phyloP scores from a whole-genome alignment of 2,888 invertebrate species.

The Lathronympha strigana region DNA sequence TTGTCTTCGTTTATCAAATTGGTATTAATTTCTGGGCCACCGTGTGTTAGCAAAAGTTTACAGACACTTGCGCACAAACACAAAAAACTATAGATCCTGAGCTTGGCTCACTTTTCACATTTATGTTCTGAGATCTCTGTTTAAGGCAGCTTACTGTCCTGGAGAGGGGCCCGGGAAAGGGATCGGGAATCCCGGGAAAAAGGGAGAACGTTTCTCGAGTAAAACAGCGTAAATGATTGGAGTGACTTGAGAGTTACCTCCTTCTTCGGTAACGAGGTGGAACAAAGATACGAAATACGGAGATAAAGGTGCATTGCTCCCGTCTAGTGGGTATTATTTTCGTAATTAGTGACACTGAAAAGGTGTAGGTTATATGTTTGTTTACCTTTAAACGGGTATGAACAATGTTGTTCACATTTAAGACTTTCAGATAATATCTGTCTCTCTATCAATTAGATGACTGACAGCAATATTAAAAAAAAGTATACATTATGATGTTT shows the following conservation, averaged over 20 bases:
- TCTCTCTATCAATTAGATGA: too few species aligned
- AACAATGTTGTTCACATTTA: too few species aligned
- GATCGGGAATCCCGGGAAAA: slow-evolving; percentile 42
- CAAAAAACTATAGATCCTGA: not conserved
- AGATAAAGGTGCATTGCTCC: slow-evolving; percentile 36
- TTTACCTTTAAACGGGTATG: not conserved
- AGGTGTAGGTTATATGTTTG: not conserved
- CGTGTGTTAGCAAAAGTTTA: too few species aligned
- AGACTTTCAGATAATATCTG: too few species aligned
- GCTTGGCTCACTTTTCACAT: slow-evolving; percentile 9
- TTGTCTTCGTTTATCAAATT: too few species aligned
- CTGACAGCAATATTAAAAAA: too few species aligned
- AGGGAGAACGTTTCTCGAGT: not conserved
- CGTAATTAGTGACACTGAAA: slow-evolving; percentile 27
- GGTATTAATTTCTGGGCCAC: too few species aligned
- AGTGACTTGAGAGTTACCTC: slow-evolving; percentile 10
- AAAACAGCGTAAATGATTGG: slow-evolving; percentile 20
- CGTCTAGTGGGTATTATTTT: slow-evolving; percentile 23
- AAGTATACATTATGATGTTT: too few species aligned
- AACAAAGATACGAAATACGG: slow-evolving; percentile 25
- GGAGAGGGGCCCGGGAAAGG: slow-evolving; percentile 40
- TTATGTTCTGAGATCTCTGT: slow-evolving; percentile 49
- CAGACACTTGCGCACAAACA: not conserved
- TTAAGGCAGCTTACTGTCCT: slow-evolving; percentile 55
- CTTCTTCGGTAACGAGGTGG: slow-evolving; percentile 11